Evolutionary conservation across 2,888 invertebrate species (phyloP), one percentile per base, ranked within the genome.

Genomic region (Peribatodes rhomboidaria): DNA sequence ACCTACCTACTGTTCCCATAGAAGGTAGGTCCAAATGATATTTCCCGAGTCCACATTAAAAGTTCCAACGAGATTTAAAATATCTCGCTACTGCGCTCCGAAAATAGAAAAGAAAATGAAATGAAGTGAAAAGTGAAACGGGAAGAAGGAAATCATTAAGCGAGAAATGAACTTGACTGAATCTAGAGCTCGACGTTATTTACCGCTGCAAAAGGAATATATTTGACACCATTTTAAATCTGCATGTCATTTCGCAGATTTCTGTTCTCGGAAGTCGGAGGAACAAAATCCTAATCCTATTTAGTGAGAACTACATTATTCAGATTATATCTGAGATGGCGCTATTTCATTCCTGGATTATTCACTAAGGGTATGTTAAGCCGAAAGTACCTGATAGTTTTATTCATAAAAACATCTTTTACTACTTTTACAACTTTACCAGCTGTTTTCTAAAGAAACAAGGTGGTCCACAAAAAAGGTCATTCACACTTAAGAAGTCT

Each of bases 121-220:
- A 61, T 66, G 53, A 53, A 70, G 67, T 66, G 64, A 66, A 67
- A 72, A 70, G 68, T 72, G 67, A 70, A 69, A 70, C 69, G 69
- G 69, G 66, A 72, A 70, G 69, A 67, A 72, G 72, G 72, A 72
- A 72, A 72, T 70, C 72, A 72, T 72, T 72, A 70, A 66, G 69
- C 69, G 70, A 49, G 70, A 70, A 65, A 66, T 69, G 65, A 69
- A 72, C 69, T 70, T 72, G 72, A 66, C 65, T 69, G 65, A 59
- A 69, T 67, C 68, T 55, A 58, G 61, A 67, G 65, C 68, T 63
- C 49, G 27, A 66, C 64, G 42, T 62, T 68, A 60, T 56, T 60
- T 60, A 52, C 33, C 18, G 33, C 53, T 67, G 56, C 44, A 62
- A 66, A 66, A 67, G 57, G 14, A 57, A 62, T 63, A 61, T 50